Percentiles rank a stretch among this genome's conserved stretches.
phyloP scores from a whole-genome alignment of 1,140 invertebrate genomes.

The Periplaneta americana region DNA sequence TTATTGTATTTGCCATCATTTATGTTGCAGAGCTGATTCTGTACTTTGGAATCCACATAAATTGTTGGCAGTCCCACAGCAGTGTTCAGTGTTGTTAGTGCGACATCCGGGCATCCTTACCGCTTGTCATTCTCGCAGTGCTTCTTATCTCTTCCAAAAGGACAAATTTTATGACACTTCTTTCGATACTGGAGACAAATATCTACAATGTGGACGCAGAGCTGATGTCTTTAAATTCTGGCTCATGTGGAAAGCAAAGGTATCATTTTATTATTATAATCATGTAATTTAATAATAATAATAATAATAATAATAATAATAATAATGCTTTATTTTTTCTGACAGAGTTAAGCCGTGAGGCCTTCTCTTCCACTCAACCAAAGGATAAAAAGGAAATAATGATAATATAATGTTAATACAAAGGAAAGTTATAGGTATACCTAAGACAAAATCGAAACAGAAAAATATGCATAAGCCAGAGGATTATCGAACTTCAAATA shows the following conservation, averaged over 20 bases:
- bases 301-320: too few relatives aligned
- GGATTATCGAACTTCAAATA: background rate
- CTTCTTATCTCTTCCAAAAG: conserved; percentile 58
- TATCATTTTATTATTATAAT: conserved; percentile 11
- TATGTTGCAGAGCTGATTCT: conserved; percentile 47
- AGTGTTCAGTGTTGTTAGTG: conserved; percentile 55
- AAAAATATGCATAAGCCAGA: too few relatives aligned
- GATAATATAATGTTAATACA: too few relatives aligned
- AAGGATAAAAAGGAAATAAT: too few relatives aligned
- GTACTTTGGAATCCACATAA: conserved; percentile 67
- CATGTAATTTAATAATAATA: too few relatives aligned
- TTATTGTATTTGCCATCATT: too few relatives aligned
- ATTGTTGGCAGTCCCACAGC: conserved; percentile 56
- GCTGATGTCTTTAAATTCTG: conserved; percentile 65
- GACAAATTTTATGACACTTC: conserved; percentile 60
- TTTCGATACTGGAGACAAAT: conserved; percentile 60
- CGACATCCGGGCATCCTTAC: conserved; percentile 39
- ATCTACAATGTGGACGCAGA: conserved; percentile 60
- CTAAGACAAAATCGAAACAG: too few relatives aligned
- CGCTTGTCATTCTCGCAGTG: conserved; percentile 44
- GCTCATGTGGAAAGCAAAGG: conserved; percentile 61
- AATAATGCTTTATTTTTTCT: too few relatives aligned
- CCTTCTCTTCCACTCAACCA: too few relatives aligned
- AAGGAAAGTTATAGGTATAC: too few relatives aligned
- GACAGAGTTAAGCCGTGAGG: too few relatives aligned